Evolutionary conservation across 2,888 invertebrate species (phyloP).

Genomic region (Tetramorium bicarinatum): DNA sequence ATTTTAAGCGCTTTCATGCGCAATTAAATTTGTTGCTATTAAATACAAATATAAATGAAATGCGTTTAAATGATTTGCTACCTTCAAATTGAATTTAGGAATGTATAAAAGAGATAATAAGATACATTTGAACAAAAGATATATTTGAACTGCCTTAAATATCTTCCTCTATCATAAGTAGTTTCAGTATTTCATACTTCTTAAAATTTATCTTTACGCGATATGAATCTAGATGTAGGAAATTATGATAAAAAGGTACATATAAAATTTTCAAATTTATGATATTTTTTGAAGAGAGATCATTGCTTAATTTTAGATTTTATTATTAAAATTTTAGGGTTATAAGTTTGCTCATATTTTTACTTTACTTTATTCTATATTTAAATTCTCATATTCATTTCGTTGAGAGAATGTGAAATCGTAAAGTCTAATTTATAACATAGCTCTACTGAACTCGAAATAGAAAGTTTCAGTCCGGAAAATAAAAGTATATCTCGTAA

Average conservation of each 20-base stretch:
- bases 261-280: background rate
- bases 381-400: constrained; percentile 8
- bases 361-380: background rate
- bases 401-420: constrained; percentile 1
- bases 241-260: background rate
- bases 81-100: background rate
- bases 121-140: constrained; percentile 23
- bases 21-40: background rate
- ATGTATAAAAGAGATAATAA: constrained; percentile 3
- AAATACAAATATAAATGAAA: background rate
- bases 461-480: constrained; percentile 19
- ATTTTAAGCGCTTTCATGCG: background rate
- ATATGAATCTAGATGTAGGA: background rate
- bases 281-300: background rate
- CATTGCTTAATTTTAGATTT: background rate
- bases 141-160: constrained; percentile 33
- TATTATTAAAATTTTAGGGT: background rate
- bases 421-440: constrained; percentile 22
- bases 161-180: constrained; percentile 15
- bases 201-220: constrained; percentile 20
- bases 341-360: background rate
- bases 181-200: constrained; percentile 3
- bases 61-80: background rate
- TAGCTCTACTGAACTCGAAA: constrained; percentile 13
- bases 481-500: constrained; percentile 16